Evolutionary conservation across 2,888 invertebrate species (phyloP).

Genomic region (Trachelus stipa): DNA sequence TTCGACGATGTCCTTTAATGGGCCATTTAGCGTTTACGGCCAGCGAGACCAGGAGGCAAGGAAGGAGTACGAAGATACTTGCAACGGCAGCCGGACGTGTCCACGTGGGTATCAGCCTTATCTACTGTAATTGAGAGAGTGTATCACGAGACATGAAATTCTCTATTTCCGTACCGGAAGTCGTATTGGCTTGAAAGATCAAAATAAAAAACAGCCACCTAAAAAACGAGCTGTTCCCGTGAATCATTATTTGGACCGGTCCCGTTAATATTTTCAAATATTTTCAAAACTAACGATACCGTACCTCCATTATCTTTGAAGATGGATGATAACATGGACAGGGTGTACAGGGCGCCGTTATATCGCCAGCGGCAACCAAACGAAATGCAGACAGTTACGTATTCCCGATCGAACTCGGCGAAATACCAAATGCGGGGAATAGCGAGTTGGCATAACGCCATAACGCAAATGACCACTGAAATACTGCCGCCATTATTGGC

Average conservation of each 20-base stretch:
- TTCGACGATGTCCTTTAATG: constrained; percentile 32
- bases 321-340: background rate
- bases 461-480: constrained; percentile 21
- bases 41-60: constrained; percentile 16
- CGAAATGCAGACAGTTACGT: constrained; percentile 2
- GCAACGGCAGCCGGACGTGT: background rate
- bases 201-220: background rate
- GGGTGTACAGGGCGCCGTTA: background rate
- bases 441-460: constrained; percentile 17
- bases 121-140: background rate
- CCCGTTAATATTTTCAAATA: background rate
- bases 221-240: background rate
- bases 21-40: constrained; percentile 28
- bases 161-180: background rate
- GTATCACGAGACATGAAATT: background rate
- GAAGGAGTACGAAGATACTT: background rate
- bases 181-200: background rate
- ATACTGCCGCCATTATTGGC: constrained; percentile 21
- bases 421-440: constrained; percentile 4
- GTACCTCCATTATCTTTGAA: background rate
- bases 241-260: background rate
- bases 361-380: background rate
- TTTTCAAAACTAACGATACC: background rate
- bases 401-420: background rate
- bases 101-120: background rate